phyloP scores from a whole-genome alignment of 2,888 invertebrate genomes.

The Dexiosoma caninum region DNA sequence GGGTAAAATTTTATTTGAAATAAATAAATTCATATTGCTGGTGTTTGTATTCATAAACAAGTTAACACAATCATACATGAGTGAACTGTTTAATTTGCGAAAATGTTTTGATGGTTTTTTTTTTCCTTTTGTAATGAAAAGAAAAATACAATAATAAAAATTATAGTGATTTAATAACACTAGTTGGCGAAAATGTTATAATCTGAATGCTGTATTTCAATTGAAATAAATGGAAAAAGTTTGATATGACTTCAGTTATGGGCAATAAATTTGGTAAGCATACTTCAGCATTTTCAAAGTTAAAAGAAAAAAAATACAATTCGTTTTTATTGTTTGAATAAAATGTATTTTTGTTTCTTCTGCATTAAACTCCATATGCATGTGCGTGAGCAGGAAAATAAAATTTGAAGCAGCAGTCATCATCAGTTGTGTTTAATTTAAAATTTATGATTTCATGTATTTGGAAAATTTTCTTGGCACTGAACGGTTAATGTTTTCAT shows the following conservation, averaged over 20 bases:
- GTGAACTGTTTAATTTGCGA: slow-evolving; percentile 20
- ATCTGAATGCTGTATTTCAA: not conserved
- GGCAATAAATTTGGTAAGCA: slow-evolving; percentile 54
- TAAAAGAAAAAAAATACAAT: not conserved
- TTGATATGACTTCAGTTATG: slow-evolving; percentile 33
- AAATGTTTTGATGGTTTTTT: slow-evolving; percentile 10
- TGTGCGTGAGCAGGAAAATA: not conserved
- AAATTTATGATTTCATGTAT: slow-evolving; percentile 16
- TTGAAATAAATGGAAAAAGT: not conserved
- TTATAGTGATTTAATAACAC: slow-evolving; percentile 14
- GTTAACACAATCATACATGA: slow-evolving; percentile 47
- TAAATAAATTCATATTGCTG: slow-evolving; percentile 30
- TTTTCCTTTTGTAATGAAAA: slow-evolving; percentile 15
- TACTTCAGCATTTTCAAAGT: not conserved
- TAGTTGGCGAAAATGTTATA: not conserved
- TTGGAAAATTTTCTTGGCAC: slow-evolving; percentile 35
- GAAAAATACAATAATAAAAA: slow-evolving; percentile 15
- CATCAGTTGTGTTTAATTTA: not conserved
- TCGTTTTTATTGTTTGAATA: not conserved
- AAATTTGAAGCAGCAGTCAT: not conserved
- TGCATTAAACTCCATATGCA: not conserved
- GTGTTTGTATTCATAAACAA: slow-evolving; percentile 25
- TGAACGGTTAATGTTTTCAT: slow-evolving; percentile 19
- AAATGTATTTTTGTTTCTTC: not conserved
- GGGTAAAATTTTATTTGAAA: not conserved